Conservation (phyloP, 2,113 vertebrate genomes). For the Tupaia chinensis region DNA sequence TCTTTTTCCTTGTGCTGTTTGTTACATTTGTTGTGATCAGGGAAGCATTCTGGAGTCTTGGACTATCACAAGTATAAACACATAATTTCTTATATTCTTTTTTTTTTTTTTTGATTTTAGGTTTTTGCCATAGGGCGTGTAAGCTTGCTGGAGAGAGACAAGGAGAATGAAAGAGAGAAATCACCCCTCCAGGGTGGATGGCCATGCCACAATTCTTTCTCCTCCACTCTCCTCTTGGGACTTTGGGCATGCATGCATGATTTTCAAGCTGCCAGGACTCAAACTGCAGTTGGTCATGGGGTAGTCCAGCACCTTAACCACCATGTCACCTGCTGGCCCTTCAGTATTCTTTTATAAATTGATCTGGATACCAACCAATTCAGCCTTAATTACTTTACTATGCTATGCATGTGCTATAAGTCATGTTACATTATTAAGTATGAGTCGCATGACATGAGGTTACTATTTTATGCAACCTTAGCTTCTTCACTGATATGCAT, state of each 20-base stretch:
- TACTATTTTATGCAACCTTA: background rate
- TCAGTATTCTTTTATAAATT: background rate
- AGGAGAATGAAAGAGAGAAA: too few species aligned
- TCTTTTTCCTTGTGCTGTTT: slow-evolving; percentile 89
- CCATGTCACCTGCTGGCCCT: too few species aligned
- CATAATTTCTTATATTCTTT: background rate
- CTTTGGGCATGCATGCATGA: too few species aligned
- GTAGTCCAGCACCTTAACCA: too few species aligned
- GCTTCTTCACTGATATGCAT: background rate
- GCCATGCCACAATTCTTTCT: too few species aligned
- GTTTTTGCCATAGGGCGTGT: too few species aligned
- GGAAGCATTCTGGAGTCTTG: slow-evolving; percentile 80
- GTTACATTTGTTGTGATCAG: slow-evolving; percentile 85
- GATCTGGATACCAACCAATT: background rate
- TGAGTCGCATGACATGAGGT: background rate
- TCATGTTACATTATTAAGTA: background rate
- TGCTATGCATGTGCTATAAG: background rate
- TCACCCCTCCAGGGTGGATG: too few species aligned
- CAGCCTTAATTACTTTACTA: background rate
- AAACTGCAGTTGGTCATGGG: too few species aligned
- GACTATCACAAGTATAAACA: background rate
- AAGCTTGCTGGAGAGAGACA: too few species aligned
- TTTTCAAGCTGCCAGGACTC: too few species aligned
- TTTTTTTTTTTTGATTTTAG: too few species aligned
- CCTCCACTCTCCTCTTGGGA: too few species aligned